These are phyloP conservation scores for Gambelia wislizenii DNA, from an alignment of 2,797 vertebrate genomes.

Conservation along the genomic window DNA sequence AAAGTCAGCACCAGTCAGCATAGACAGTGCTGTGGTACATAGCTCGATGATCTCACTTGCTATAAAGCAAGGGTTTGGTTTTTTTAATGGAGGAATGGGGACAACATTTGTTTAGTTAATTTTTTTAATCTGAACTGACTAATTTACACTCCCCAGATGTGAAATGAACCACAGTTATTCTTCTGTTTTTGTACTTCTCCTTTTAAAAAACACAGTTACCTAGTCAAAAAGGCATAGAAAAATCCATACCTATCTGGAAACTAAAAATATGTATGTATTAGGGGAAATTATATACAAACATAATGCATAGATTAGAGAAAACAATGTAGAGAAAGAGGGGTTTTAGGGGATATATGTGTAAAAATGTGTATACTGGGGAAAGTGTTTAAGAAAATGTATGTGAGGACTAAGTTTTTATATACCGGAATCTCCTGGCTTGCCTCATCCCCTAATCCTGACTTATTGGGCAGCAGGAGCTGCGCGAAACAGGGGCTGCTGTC, in stretches of 20 bases:
- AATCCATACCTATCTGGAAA: too few species aligned
- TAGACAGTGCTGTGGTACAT: not conserved
- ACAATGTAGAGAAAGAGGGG: too few species aligned
- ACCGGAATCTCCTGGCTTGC: too few species aligned
- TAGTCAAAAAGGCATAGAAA: not conserved
- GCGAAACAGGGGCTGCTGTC: too few species aligned
- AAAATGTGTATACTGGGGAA: too few species aligned
- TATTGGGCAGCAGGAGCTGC: too few species aligned
- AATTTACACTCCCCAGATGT: not conserved
- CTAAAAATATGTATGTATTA: not conserved
- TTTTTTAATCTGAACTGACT: not conserved
- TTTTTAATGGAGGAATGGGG: not conserved
- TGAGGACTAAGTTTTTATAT: too few species aligned
- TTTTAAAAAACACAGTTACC: not conserved
- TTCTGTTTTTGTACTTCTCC: not conserved
- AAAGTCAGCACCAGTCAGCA: not conserved
- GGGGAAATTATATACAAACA: not conserved
- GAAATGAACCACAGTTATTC: not conserved
- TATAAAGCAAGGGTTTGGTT: not conserved
- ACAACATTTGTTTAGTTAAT: not conserved
- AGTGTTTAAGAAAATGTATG: too few species aligned
- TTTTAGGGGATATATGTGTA: too few species aligned
- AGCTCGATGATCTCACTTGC: not conserved
- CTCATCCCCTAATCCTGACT: too few species aligned
- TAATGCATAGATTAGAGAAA: too few species aligned